Conservation (phyloP, 2,797 vertebrate genomes). For the Schizothorax lantsangensis region DNA sequence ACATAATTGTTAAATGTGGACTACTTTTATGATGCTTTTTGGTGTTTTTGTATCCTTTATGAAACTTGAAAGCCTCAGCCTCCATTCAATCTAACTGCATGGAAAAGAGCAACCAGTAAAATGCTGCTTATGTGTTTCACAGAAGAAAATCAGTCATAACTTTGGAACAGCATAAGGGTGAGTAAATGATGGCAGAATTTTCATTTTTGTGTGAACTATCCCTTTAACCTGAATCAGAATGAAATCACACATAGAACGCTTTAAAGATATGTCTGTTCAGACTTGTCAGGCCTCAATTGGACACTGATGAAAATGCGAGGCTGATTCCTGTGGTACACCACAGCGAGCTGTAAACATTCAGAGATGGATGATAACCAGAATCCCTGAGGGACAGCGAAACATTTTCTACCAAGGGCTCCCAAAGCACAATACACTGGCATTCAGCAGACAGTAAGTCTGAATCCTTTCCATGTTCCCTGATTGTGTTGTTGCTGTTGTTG, state of each 20-base stretch:
- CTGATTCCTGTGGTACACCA: slow-evolving; percentile 53
- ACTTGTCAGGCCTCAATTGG: slow-evolving; percentile 54
- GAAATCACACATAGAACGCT: slow-evolving; percentile 12
- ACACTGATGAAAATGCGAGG: slow-evolving; percentile 58
- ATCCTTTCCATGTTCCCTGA: slow-evolving; percentile 50
- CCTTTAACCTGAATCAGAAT: background rate
- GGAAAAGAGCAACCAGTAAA: background rate
- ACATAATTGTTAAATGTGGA: background rate
- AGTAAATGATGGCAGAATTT: background rate
- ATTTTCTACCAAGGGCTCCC: slow-evolving; percentile 52
- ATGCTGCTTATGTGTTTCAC: background rate
- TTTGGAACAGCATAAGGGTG: background rate
- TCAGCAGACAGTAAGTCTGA: slow-evolving; percentile 57
- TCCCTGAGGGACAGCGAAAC: slow-evolving; percentile 54
- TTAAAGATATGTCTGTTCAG: slow-evolving; percentile 36
- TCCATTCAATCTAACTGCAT: background rate
- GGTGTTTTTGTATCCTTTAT: background rate
- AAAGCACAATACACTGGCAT: slow-evolving; percentile 56
- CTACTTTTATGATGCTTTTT: background rate
- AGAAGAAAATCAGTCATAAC: background rate
- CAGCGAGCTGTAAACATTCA: slow-evolving; percentile 56
- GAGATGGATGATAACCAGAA: slow-evolving; percentile 62
- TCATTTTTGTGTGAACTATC: background rate
- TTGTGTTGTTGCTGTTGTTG: slow-evolving; percentile 49
- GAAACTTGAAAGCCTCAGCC: background rate